Conservation (phyloP, 64 coral and sea anemone species). For the Montipora sp. region DNA sequence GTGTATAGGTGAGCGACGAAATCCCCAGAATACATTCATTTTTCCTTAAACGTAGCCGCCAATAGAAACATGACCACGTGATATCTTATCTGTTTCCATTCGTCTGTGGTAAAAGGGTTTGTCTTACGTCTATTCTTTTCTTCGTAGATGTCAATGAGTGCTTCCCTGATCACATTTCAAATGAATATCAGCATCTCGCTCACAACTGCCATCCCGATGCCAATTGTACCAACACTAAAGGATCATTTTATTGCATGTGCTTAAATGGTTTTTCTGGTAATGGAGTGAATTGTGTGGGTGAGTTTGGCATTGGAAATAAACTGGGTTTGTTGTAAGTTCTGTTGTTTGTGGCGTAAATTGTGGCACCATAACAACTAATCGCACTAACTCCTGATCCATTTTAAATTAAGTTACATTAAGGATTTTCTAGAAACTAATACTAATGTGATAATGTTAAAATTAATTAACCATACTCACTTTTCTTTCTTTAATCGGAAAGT, state of each 20-base stretch:
- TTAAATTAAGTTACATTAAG: neutral
- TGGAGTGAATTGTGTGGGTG: slow-evolving; percentile 69
- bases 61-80: neutral
- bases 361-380: neutral
- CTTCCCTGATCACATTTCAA: slow-evolving; percentile 37
- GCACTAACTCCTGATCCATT: slow-evolving; percentile 36
- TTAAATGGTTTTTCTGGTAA: slow-evolving; percentile 70
- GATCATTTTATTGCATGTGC: slow-evolving; percentile 69
- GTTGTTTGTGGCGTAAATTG: neutral
- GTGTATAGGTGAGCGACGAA: slow-evolving; percentile 7
- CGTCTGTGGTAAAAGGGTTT: neutral
- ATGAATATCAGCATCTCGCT: slow-evolving; percentile 47
- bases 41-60: neutral
- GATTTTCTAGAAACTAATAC: neutral
- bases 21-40: neutral
- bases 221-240: slow-evolving; percentile 72
- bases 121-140: neutral
- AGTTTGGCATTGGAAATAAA: neutral
- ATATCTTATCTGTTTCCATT: neutral
- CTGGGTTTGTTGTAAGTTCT: neutral
- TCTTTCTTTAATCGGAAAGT: too few species aligned
- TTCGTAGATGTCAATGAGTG: slow-evolving; percentile 66
- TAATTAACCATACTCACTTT: too few species aligned
- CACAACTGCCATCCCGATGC: slow-evolving; percentile 74
- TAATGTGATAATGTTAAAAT: neutral